Evolutionary conservation across 2,888 invertebrate species (phyloP), one percentile per base, ranked within the genome.

Genomic region (Drosophila meridiana): DNA sequence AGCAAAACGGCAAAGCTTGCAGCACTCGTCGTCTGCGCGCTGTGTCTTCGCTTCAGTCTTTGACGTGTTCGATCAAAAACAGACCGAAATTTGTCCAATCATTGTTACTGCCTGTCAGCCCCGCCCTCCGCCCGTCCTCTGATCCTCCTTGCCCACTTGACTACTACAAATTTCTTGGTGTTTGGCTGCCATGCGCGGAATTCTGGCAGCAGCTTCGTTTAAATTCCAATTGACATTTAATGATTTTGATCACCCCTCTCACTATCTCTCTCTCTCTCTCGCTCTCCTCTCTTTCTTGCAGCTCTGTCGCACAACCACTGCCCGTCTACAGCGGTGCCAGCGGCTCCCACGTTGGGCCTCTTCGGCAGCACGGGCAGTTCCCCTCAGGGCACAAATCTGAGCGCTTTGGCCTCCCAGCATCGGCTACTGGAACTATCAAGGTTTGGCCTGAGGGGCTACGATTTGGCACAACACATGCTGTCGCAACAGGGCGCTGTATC

Each of bases 401-500:
- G 96, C 34, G 96, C 96, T 1, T 93, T 96, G 81, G 95, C 96
- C 73, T 96, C 96, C 2, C 96, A 97, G 91, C 97, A 97, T 93
- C 94, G 97, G 75, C 94, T 97, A 7, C 93, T 97, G 87, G 97
- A 97, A 92, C 93, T 97, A 80, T 97, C 97, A 48, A 94, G 97
- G 93, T 95, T 96, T 94, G 95, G 97, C 81, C 94, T 97, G 82
- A 94, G 98, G 80, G 98, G 98, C 91, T 98, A 98, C 92, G 98
- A 98, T 93, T 95, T 98, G 91, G 97, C 98, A 6, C 97, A 97
- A 91, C 98, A 98, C 92, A 97, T 98, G 94, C 95, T 98, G 65
- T 96, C 97, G 71, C 97, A 98, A 94, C 97, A 98, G 94, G 97
- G 97, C 89, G 97, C 97, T 91, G 98, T 97, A 89, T 97, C 97